phyloP scores from a whole-genome alignment of 2,797 vertebrate genomes.

The Helarctos malayanus region DNA sequence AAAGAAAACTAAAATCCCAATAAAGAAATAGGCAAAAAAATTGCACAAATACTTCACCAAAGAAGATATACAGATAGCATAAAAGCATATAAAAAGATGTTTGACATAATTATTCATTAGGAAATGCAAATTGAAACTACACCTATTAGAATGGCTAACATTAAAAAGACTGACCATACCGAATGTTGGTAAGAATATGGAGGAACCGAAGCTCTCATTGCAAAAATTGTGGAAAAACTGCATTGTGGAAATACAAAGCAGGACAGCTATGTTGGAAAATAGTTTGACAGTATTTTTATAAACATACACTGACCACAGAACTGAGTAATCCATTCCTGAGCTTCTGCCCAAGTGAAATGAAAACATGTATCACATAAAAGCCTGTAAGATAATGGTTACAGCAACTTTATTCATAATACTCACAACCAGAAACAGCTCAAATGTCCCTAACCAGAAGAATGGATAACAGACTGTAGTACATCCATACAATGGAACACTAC shows the following conservation, averaged over 20 bases:
- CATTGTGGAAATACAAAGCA: background rate
- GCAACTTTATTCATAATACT: slow-evolving; percentile 45
- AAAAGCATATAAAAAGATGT: background rate
- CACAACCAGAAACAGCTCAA: slow-evolving; percentile 13
- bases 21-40: slow-evolving; percentile 27
- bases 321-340: background rate
- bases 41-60: slow-evolving; percentile 1
- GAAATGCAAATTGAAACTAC: slow-evolving; percentile 50
- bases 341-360: slow-evolving; percentile 58
- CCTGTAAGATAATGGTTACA: slow-evolving; percentile 28
- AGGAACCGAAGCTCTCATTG: slow-evolving; percentile 35
- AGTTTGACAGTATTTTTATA: slow-evolving; percentile 54
- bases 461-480: background rate
- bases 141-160: background rate
- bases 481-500: background rate
- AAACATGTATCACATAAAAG: slow-evolving; percentile 52
- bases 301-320: background rate
- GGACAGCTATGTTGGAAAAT: background rate
- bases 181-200: background rate
- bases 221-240: background rate
- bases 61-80: background rate
- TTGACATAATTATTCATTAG: background rate
- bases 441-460: background rate
- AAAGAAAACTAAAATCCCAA: slow-evolving; percentile 12
- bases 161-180: slow-evolving; percentile 1